Evolutionary conservation across 2,797 vertebrate species (phyloP), one percentile per base, ranked within the genome.

Genomic region (Sebastes minor): DNA sequence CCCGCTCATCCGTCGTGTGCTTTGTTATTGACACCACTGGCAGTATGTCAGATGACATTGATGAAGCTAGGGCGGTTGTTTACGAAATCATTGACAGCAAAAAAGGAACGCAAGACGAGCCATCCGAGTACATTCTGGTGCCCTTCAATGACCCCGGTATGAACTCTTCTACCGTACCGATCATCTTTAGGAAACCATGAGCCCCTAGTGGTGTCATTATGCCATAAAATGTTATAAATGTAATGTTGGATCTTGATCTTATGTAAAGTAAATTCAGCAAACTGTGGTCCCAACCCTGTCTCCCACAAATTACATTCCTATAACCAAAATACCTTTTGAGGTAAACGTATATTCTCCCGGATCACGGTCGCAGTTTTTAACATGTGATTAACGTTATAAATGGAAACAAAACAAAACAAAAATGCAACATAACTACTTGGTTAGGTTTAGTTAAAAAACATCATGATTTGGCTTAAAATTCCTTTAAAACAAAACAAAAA

Each of bases 1-100:
- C 89, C 3, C 94, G 95, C 13, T 92, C 95, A 5, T 82, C 95
- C 6, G 93, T 95, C 0, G 56, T 96, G 27, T 92, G 89, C 72
- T 96, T 96, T 71, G 95, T 96, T 7, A 95, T 96, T 28, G 95
- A 96, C 89, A 96, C 95, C 33, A 96, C 95, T 1, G 94, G 93
- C 70, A 96, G 95, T 28, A 96, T 96, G 95, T 1, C 18, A 3
- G 81, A 94, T 12, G 94, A 96, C 61, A 96, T 96, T 0, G 62
- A 30, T 0, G 90, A 86, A 35, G 95, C 93, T 52, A 92, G 84
- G 53, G 38, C 27, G 0, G 61, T 91, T 3, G 76, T 88, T 28
- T 67, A 86, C 9, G 2, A 90, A 6, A 93, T 96, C 65, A 95
- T 96, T 67, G 92, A 96, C 86, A 81, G n/a, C 59, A 90, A 94